Base-by-base conservation (phyloP, 92 coral and sea anemone species). In the Epizoanthus scotinus region DNA sequence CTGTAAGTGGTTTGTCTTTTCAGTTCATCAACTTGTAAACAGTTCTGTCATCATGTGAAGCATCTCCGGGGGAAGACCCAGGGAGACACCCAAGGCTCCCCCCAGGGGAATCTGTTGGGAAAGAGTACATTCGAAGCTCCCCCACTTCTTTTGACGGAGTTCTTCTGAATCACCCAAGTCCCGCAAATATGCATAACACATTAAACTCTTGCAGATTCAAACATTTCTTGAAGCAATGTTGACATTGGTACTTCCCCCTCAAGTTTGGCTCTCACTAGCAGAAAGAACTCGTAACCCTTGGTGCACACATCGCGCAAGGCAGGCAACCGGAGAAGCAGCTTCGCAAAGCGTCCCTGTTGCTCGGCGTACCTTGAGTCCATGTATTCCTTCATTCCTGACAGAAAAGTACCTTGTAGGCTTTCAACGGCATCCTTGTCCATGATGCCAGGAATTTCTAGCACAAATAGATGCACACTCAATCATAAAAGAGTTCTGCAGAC, bases 191-290 rank as follows among this genome's bases (percentile, higher is more conserved):
- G 6, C 40, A 34, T 34, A 1, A 47, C 52, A 47, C 20, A 12
- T 84, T 42, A 87, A 26, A 85, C 86, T 84, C 97, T 87, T 15
- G 97, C 93, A 47, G 86, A 89, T 67, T 95, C 98, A 91, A 95
- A 95, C 98, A 95, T 95, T 65, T 95, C 98, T 78, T 94, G 89
- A 36, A 95, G 75, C 47, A 95, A 77, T 15, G 95, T 90, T 19
- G 98, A 95, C 95, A 95, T 95, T 18, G 98, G 97, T 1, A 95
- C 88, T 69, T 95, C 98, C 5, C 98, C 98, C 72, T 95, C 98
- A 22, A 95, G 81, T 58, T 94, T 94, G 7, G 98, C 89, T 29
- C 92, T 91, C 27, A 95, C 95, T 9, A 94, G 84, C 53, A 95
- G 81, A 73, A 95, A 95, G 81, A 85, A 95, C 63, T 94, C 95